Base-by-base conservation (phyloP, 2,797 vertebrate genomes). In the Melopsittacus undulatus region DNA sequence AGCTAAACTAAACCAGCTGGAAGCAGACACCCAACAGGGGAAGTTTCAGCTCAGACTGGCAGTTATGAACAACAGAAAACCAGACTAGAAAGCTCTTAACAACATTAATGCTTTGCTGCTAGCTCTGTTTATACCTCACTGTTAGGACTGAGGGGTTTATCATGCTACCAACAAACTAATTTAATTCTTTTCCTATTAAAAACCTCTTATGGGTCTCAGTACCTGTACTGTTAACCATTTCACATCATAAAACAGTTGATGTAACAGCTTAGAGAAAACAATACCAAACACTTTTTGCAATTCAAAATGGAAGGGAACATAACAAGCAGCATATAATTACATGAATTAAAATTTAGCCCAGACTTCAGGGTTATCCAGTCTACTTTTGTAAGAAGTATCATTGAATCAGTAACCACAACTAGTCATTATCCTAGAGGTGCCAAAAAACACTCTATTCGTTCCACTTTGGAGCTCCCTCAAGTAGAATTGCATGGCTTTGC, bases 1-100 rank as follows among this genome's bases (percentile, higher is more conserved):
- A 79, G 40, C 45, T 91, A 88, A 94, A 95, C 88, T 32, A 90
- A 91, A 95, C 68, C 76, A 95, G 73, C 79, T 94, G 93, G 69
- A 94, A 94, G 43, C 14, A 32, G 77, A 86, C 20, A 88, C 36
- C 42, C 59, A 81, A 18, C 8, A 29, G 36, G 51, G 51, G 59
- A 87, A 83, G 90, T 40, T 88, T 90, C 77, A 91, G 54, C 54
- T 79, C 66, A 83, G 68, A 86, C 3, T 73, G 67, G 67, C 85
- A 88, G 42, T 82, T 84, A 57, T 3, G n/a, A 88, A 83, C 30
- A 89, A 84, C 22, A 23, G n/a, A 89, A 93, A 93, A 92, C 34
- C 51, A 68, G 34, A 93, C 91, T 7, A 72, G 42, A 91, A 85
- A 93, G 42, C 1, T 2, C 61, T 77, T 24, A 75, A 72, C 68